These are phyloP conservation scores for Hoplodrina blanda DNA, from an alignment of 2,888 invertebrate genomes.

Conservation along the genomic window DNA sequence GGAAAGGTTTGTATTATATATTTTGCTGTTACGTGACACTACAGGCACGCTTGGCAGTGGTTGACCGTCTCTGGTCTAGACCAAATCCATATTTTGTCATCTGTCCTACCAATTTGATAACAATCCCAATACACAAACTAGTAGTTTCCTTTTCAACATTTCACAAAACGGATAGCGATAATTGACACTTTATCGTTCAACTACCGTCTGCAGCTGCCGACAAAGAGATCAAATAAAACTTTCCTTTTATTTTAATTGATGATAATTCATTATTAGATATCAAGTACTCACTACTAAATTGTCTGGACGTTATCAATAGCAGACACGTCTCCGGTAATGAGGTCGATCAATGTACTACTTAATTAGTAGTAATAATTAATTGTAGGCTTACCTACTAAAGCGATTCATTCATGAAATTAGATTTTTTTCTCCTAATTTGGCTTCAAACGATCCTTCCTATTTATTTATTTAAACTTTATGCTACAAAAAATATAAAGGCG, in stretches of 20 bases:
- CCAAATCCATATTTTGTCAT: not conserved
- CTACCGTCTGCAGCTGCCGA: constrained; percentile 20
- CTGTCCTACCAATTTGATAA: constrained; percentile 1
- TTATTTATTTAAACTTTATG: too few relatives aligned
- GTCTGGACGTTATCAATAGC: constrained; percentile 51
- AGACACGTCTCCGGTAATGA: constrained; percentile 57
- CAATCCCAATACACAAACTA: not conserved
- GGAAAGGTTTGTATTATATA: too few relatives aligned
- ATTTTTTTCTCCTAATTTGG: constrained; percentile 11
- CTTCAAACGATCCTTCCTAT: too few relatives aligned
- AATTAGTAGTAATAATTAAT: not conserved
- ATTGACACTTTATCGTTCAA: constrained; percentile 24
- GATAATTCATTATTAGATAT: constrained; percentile 37
- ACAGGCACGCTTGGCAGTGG: too few relatives aligned
- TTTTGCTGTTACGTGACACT: too few relatives aligned
- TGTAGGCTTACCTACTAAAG: not conserved
- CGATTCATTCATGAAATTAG: constrained; percentile 17
- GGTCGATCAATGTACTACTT: constrained; percentile 56
- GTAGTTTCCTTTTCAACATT: not conserved
- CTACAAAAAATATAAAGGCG: too few relatives aligned
- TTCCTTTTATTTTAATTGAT: constrained; percentile 34
- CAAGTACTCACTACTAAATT: constrained; percentile 48
- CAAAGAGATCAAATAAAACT: constrained; percentile 36
- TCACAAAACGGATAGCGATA: not conserved
- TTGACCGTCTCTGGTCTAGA: not conserved